Conservation (phyloP, 2,888 invertebrate species). For the Spatulosminthurus flaviceps region DNA sequence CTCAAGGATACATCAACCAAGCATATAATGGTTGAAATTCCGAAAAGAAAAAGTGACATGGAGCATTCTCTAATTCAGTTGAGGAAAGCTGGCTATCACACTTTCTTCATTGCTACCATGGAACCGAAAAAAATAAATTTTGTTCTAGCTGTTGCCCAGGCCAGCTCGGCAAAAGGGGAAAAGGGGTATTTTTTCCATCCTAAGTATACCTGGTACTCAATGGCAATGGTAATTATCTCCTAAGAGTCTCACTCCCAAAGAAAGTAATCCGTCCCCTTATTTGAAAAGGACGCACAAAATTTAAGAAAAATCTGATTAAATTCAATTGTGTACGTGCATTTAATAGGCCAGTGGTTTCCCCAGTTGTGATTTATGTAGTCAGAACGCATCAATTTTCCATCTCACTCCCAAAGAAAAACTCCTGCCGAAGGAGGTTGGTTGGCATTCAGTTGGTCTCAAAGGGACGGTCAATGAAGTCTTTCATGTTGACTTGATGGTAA, state of each 20-base stretch:
- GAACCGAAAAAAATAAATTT: background rate
- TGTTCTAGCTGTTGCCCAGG: background rate
- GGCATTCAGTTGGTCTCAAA: background rate
- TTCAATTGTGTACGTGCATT: background rate
- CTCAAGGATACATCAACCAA: conserved; percentile 8
- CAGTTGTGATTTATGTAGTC: background rate
- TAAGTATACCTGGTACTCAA: background rate
- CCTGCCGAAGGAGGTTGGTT: background rate
- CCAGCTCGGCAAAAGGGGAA: background rate
- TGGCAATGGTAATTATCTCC: conserved; percentile 16
- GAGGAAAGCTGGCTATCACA: background rate
- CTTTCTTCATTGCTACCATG: conserved; percentile 1
- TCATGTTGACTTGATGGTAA: background rate
- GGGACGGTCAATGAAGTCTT: background rate
- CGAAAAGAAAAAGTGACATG: no score
- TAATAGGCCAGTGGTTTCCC: background rate
- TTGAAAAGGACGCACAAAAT: no score
- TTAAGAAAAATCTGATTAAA: background rate
- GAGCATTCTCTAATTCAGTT: background rate
- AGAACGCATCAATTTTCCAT: background rate
- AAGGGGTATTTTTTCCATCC: background rate
- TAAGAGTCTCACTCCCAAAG: no score
- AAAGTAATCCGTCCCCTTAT: no score
- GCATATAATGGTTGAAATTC: background rate
- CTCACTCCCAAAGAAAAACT: background rate